A percentile compares a stretch with the other conserved stretches of the same genome.
These are phyloP conservation scores for Portevinia maculata DNA, from an alignment of 2,888 invertebrate genomes.

Conservation along the genomic window DNA sequence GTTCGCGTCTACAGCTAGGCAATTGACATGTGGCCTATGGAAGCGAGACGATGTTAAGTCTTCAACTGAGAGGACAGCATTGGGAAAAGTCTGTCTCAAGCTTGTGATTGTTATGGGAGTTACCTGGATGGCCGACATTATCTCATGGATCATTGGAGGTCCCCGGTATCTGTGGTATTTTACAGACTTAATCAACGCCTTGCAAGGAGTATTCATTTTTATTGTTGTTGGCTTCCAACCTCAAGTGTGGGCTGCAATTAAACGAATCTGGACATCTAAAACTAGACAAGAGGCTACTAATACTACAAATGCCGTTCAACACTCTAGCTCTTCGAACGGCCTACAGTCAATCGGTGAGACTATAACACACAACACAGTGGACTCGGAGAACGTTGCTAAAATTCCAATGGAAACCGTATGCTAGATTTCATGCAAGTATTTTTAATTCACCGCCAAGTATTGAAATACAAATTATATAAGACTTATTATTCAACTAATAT, in stretches of 20 bases:
- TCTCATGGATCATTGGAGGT: conserved; percentile 93
- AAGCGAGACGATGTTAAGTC: conserved; percentile 94
- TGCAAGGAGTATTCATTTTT: conserved; percentile 95
- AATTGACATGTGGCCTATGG: conserved; percentile 94
- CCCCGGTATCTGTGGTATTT: conserved; percentile 92
- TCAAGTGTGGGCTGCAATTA: conserved; percentile 89
- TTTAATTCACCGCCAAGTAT: conserved; percentile 64
- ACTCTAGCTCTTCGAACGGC: conserved; percentile 91
- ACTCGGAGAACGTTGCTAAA: conserved; percentile 79
- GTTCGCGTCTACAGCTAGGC: conserved; percentile 91
- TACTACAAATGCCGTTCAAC: conserved; percentile 86
- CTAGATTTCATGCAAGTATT: conserved; percentile 80
- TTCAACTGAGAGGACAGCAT: conserved; percentile 90
- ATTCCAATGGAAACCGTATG: conserved; percentile 86
- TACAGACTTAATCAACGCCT: conserved; percentile 92
- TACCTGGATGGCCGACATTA: conserved; percentile 91
- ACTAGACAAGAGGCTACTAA: conserved; percentile 84
- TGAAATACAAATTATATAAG: conserved; percentile 13
- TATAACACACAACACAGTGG: conserved; percentile 66
- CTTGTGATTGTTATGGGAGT: conserved; percentile 92
- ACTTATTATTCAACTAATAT: not conserved
- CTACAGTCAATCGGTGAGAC: conserved; percentile 88
- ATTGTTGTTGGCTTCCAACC: conserved; percentile 95
- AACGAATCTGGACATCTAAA: conserved; percentile 86
- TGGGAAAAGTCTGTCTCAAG: conserved; percentile 93